phyloP scores from a whole-genome alignment of 2,888 invertebrate genomes.

The Lycophotia porphyrea region DNA sequence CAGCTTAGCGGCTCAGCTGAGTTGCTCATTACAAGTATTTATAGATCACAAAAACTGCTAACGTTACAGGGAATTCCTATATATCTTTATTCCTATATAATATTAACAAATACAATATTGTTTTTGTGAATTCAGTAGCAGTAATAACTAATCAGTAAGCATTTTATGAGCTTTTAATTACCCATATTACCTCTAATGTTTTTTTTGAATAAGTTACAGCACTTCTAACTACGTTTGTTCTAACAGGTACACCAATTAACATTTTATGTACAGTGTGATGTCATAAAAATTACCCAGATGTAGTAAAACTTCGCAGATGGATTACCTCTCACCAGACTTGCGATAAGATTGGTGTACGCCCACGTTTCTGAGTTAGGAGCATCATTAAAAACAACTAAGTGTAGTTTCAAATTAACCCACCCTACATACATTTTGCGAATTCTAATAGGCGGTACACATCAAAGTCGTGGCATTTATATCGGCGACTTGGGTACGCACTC shows the following conservation, averaged over 20 bases:
- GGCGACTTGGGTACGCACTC: neutral
- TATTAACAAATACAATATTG: too few relatives aligned
- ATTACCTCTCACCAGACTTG: slow-evolving; percentile 26
- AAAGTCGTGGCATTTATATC: neutral
- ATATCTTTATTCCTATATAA: too few relatives aligned
- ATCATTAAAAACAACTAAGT: too few relatives aligned
- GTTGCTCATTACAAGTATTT: neutral
- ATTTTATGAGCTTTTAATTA: neutral
- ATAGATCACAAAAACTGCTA: too few relatives aligned
- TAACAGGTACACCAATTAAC: slow-evolving; percentile 6
- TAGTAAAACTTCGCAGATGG: slow-evolving; percentile 41
- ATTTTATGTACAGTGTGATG: slow-evolving; percentile 38
- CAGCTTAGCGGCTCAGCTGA: too few relatives aligned
- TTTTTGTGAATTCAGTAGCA: too few relatives aligned
- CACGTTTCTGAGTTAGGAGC: neutral
- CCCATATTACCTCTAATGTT: neutral
- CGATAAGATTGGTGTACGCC: slow-evolving; percentile 28
- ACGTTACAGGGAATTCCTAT: too few relatives aligned
- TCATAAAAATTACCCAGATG: slow-evolving; percentile 52
- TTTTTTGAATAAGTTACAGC: neutral
- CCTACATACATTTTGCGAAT: neutral
- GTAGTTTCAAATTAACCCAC: too few relatives aligned
- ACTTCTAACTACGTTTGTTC: slow-evolving; percentile 19
- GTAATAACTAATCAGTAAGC: neutral
- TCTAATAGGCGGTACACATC: neutral